Base-by-base conservation (phyloP, 2,888 invertebrate species). In the Dilophus febrilis region DNA sequence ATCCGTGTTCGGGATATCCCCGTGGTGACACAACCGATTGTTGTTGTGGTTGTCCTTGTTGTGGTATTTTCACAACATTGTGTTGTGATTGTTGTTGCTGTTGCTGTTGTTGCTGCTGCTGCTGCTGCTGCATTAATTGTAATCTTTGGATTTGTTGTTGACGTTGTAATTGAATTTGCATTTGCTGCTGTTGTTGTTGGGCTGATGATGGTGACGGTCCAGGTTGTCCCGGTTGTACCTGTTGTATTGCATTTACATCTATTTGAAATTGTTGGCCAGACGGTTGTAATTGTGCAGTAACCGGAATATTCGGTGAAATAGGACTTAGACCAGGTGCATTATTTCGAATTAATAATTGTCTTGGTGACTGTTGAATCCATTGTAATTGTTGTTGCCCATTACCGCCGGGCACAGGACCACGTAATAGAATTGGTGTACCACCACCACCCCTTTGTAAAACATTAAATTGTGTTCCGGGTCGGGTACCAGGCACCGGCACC, bases 321-420 rank as follows among this genome's bases (percentile, higher is more conserved):
- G 64, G 59, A 49, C 56, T 58, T 7, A 62, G 45, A 3, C 60
- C 61, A 7, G 63, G 60, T 4, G 63, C 55, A 19, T 29, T 47
- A 48, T 52, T 51, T 1, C 63, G 52, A 1, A 72, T 65, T 3
- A 75, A 71, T 16, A 75, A 66, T 40, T 74, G 66, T 8, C 74
- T 64, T 0, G 74, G 68, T 0, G 74, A 68, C 36, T 74, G 72
- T 42, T 76, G 77, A 26, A 77, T 56, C 77, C 78, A 78, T 47
- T 77, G 74, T 53, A 73, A 68, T 61, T 73, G 74, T 47, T 73
- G 73, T 40, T 71, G 73, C 41, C 68, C 72, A 1, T 67, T 69
- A 0, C 76, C 77, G 0, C 73, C 72, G 1, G 77, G 72, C 44
- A 77, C 66, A 47, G 76, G 77, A 43, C 77, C 72, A 32, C 79